Percentiles rank a stretch among this genome's conserved stretches.
Evolutionary conservation across 2,797 vertebrate genomes (phyloP).

Genomic region (Myotis planiceps): DNA sequence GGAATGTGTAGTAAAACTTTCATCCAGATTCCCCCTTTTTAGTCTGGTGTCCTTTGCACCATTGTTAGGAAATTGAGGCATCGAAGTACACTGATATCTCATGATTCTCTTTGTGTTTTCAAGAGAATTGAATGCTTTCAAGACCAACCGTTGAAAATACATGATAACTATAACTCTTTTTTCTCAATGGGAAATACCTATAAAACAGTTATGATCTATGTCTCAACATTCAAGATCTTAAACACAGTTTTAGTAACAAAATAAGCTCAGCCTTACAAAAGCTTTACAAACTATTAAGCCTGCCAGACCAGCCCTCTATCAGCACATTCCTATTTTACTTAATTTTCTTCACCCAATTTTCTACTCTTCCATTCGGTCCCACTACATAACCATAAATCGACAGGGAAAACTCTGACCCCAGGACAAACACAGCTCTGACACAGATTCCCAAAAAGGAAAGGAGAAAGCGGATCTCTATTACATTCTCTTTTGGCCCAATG

Average conservation of each 20-base stretch:
- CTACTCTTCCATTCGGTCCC: background rate
- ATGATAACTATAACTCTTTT: slow-evolving; percentile 25
- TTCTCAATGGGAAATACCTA: background rate
- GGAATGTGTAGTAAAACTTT: background rate
- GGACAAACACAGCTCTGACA: slow-evolving; percentile 2
- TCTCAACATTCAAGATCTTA: background rate
- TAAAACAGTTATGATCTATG: background rate
- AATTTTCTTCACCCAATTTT: background rate
- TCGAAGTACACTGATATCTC: background rate
- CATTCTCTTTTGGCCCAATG: slow-evolving; percentile 13
- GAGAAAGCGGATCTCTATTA: background rate
- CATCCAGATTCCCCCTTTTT: background rate
- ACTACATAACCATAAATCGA: background rate
- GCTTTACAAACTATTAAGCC: background rate
- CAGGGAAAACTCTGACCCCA: background rate
- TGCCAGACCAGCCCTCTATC: background rate
- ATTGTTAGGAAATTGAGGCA: background rate
- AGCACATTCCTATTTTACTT: background rate
- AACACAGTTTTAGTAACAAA: slow-evolving; percentile 3
- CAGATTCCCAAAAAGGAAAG: slow-evolving; percentile 17
- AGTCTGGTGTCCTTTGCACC: background rate
- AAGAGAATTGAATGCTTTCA: slow-evolving; percentile 19
- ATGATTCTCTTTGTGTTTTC: background rate
- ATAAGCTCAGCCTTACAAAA: background rate
- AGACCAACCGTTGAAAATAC: background rate